Evolutionary conservation across 37 sponge, comb jelly and placozoan genomes (phyloP).

Genomic region (Cladorhizidae sp.): DNA sequence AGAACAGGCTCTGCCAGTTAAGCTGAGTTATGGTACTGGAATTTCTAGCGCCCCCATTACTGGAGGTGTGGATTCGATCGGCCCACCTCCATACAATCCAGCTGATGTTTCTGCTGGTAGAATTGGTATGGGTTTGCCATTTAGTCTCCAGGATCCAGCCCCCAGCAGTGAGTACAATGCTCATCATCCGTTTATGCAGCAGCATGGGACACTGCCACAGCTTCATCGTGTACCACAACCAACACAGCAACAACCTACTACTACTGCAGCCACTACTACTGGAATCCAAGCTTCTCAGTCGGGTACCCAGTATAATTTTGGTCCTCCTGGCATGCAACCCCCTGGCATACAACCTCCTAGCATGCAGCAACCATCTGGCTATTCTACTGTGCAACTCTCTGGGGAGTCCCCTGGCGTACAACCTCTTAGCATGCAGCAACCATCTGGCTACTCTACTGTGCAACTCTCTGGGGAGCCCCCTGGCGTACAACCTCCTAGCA

Average conservation of each 20-base stretch:
- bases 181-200: neutral
- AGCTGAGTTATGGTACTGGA: slow-evolving; percentile 10
- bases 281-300: neutral
- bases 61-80: neutral
- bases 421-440: neutral
- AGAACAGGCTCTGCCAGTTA: slow-evolving; percentile 31
- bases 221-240: neutral
- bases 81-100: slow-evolving; percentile 21
- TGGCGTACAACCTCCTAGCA: slow-evolving; percentile 6
- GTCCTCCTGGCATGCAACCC: neutral
- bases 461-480: neutral
- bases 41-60: neutral
- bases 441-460: no score
- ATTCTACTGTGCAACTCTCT: neutral
- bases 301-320: neutral
- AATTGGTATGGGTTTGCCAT: no score
- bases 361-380: neutral
- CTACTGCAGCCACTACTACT: neutral
- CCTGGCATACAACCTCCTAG: neutral
- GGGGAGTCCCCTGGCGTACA: neutral
- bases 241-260: neutral
- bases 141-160: neutral
- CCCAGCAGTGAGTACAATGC: neutral
- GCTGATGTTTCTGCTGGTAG: neutral
- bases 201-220: neutral